Percentiles rank a stretch among this genome's conserved stretches.
Evolutionary conservation across 30 jellyfish, hydroid and myxozoan species (phyloP).

Genomic region (Chironex yamaguchii): DNA sequence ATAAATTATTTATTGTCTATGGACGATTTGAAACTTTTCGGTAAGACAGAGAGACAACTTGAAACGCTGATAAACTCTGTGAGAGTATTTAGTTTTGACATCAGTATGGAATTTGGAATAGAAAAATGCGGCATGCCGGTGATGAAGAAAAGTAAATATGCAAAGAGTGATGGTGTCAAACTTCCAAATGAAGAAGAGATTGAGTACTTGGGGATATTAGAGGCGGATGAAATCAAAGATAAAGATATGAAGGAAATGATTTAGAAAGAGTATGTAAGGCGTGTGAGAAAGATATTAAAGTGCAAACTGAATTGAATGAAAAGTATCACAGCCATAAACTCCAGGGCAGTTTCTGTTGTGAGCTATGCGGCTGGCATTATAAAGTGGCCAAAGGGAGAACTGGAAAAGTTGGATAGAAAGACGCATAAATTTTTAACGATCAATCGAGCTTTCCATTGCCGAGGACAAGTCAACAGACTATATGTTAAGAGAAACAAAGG

Average conservation of each 20-base stretch:
- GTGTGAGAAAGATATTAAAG: no score
- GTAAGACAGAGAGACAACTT: constrained; percentile 5
- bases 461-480: no score
- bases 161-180: constrained; percentile 11
- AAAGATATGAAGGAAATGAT: constrained; percentile 19
- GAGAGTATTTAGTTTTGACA: constrained; percentile 3
- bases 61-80: constrained; percentile 6
- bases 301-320: no score
- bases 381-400: no score
- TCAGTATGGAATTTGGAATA: constrained; percentile 18
- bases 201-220: constrained; percentile 6
- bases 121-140: constrained; percentile 1
- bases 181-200: constrained; percentile 22
- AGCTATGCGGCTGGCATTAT: no score
- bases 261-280: no score
- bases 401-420: no score
- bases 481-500: no score
- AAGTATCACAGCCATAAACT: no score
- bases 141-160: constrained; percentile 41
- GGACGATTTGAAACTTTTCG: constrained; percentile 34
- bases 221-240: constrained; percentile 41
- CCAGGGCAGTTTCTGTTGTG: no score
- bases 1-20: not conserved
- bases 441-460: no score
- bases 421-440: no score